phyloP scores from a whole-genome alignment of 2,888 invertebrate genomes.

The Thalpophila matura region DNA sequence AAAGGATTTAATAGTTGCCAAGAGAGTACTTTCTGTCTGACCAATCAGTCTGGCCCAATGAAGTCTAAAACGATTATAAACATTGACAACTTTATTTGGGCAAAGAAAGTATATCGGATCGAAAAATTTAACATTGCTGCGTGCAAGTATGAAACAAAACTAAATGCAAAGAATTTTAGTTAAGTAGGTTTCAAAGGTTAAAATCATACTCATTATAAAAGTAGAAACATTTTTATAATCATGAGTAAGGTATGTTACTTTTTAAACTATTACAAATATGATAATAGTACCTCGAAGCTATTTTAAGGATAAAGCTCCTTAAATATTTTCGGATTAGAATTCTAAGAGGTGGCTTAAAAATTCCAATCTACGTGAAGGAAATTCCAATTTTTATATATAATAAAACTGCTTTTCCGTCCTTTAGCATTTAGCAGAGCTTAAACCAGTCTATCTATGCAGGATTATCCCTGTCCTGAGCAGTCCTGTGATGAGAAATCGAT shows the following conservation, averaged over 20 bases:
- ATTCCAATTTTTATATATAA: constrained; percentile 48
- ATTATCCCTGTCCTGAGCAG: constrained; percentile 58
- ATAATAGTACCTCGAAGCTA: constrained; percentile 22
- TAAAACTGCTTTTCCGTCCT: constrained; percentile 41
- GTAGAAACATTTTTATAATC: not conserved
- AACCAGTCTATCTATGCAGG: constrained; percentile 50
- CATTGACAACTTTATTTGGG: not conserved
- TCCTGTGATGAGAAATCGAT: constrained; percentile 61
- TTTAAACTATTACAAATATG: constrained; percentile 32
- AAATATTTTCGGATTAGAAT: constrained; percentile 44
- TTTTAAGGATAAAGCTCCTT: constrained; percentile 29
- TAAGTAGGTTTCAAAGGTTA: not conserved
- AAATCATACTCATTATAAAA: not conserved
- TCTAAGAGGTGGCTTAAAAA: constrained; percentile 37
- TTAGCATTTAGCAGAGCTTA: constrained; percentile 51
- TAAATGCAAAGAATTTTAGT: constrained; percentile 2
- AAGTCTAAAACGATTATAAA: not conserved
- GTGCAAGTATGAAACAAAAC: constrained; percentile 26
- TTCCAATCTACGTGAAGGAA: constrained; percentile 42
- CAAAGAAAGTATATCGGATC: not conserved
- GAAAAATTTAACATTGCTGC: constrained; percentile 8
- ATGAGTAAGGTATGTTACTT: constrained; percentile 16
- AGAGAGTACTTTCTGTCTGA: not conserved
- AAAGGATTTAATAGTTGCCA: constrained; percentile 6
- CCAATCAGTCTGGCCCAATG: not conserved